Evolutionary conservation across 2,113 vertebrate species (phyloP), one percentile per base, ranked within the genome.

Genomic region (Henicopernis longicauda): DNA sequence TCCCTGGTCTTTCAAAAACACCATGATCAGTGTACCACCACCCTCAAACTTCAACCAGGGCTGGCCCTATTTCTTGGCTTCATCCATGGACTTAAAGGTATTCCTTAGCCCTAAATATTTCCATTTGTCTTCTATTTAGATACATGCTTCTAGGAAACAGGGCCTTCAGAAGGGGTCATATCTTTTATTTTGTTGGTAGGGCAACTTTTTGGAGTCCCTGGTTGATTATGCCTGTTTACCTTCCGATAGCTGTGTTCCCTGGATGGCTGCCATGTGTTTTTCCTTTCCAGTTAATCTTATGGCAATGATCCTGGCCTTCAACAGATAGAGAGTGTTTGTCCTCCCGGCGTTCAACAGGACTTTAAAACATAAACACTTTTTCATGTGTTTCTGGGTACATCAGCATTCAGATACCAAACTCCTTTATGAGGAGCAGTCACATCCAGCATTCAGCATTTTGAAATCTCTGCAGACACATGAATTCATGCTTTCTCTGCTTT

Each of bases 231-330:
- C 84, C 58, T 88, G 59, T 94, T 97, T 97, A 85, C 63, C 74
- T 96, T 95, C 47, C 17, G 91, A 96, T 86, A 92, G 45, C 82
- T 88, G 19, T 79, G 42, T 86, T 96, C 95, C 89, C 95, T 96
- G 97, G 89, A 81, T 55, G 13, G n/a, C 82, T 91, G 93, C 87
- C 91, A 77, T 29, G 18, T 93, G 74, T 80, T 95, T 94, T 93
- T 89, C 89, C 92, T 95, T 93, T 90, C 63, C 80, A 42, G 38
- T 91, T 94, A 96, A 95, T 93, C 89, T 95, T 77, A 88, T 2
- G 6, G 89, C 94, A 95, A 52, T 91, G 84, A 83, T 81, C 59
- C 47, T 90, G 91, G 82, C 91, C 95, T 96, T 97, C 91, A 93
- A 70, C 78, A 95, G 84, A 93, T 93, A 91, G 0, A 54, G 80